Evolutionary conservation across 2,888 invertebrate genomes (phyloP), one percentile per base, ranked within the genome.

Genomic region (Galerucella pusilla): DNA sequence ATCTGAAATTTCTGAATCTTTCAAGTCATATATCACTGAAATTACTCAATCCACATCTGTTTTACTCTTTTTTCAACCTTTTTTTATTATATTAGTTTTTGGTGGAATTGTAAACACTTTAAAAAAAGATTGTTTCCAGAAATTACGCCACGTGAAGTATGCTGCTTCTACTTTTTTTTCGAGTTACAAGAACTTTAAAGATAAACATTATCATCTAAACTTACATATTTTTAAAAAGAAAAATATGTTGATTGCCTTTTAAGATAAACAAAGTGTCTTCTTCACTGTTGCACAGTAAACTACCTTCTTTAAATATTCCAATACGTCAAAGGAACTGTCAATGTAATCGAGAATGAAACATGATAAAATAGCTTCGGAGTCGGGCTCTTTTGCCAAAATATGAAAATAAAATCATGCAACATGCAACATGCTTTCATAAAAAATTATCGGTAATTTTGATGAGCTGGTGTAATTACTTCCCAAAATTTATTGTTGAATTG

Each of bases 131-230:
- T 16, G 42, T 59, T 68, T 46, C 12, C 45, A 60, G 59, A 68
- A 46, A 46, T 68, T 60, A 46, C 59, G 25, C 45, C 46, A 60
- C 7, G 60, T 68, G 45, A 68, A 60, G 69, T 25, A 69, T 69
- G 61, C 61, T 16, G 63, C 49, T 61, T 63, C 1, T 20, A 20
- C 20, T 20, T 61, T 25, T 63, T 46, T 57, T 35, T 35, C 35
- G 59, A 35, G 61, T 49, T 59, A 69, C 69, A 52, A 45, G 52
- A 60, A 35, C 28, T 69, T 63, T 52, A 46, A 49, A 61, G 69
- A 69, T 69, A 69, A 69, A 46, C 35, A 49, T 69, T 46, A 69
- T 69, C 60, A 35, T 63, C 12, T 16, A 35, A 35, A 10, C 45
- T 63, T 16, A 60, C 45, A 42, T 35, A 7, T 63, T 42, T 42